Conservation (phyloP, 2,888 invertebrate genomes). For the Drosophila neotestacea region DNA sequence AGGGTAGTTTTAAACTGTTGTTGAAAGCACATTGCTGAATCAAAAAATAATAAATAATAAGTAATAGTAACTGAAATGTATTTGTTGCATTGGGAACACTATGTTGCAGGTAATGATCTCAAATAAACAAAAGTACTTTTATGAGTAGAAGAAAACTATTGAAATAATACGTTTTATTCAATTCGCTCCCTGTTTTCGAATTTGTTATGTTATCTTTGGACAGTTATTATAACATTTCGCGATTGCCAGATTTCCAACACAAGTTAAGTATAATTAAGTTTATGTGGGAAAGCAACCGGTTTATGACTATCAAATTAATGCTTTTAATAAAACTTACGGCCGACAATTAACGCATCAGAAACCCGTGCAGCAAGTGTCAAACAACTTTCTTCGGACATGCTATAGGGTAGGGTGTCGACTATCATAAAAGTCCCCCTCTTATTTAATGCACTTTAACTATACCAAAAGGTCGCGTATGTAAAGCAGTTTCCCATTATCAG, state of each 20-base stretch:
- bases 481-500: slow-evolving; percentile 12
- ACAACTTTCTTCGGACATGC: slow-evolving; percentile 52
- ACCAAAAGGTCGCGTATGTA: slow-evolving; percentile 40
- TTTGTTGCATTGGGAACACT: slow-evolving; percentile 51
- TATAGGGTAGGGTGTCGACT: background rate
- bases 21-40: slow-evolving; percentile 45
- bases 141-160: slow-evolving; percentile 6
- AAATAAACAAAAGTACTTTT: slow-evolving; percentile 10
- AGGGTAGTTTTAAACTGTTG: slow-evolving; percentile 62
- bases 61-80: slow-evolving; percentile 56
- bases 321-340: background rate
- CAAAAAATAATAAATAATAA: slow-evolving; percentile 49
- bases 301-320: slow-evolving; percentile 5
- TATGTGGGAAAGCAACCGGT: slow-evolving; percentile 11
- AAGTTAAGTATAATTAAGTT: background rate
- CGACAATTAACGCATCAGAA: slow-evolving; percentile 22
- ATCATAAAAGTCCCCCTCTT: background rate
- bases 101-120: slow-evolving; percentile 48
- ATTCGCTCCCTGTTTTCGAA: background rate
- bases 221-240: too few relatives aligned
- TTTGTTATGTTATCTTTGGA: background rate
- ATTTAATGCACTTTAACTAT: background rate
- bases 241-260: background rate
- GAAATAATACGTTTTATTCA: slow-evolving; percentile 10
- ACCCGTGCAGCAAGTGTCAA: slow-evolving; percentile 30